phyloP scores from a whole-genome alignment of 2,113 vertebrate genomes.

The Pan troglodytes region NHGRI_mPanTro3-v2.1_pri NC_072412.2:107401501-107402000 shows the following conservation, averaged over 20 bases:
- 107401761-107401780: background rate
- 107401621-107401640: background rate
- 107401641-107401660: background rate
- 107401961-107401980: background rate
- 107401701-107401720: background rate
- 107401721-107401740: background rate
- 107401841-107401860: background rate
- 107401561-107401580: background rate
- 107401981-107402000: background rate
- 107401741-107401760: background rate
- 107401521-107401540: constrained; percentile 35
- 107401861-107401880: background rate
- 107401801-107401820: background rate
- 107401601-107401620: background rate
- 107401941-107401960: background rate
- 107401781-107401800: background rate
- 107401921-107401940: background rate
- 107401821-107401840: background rate
- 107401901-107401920: background rate
- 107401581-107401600: background rate
- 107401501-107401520: background rate
- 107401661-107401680: background rate
- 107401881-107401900: background rate
- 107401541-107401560: background rate
- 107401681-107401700: background rate